Conservation (phyloP, 2,113 vertebrate species). For the Nannobrachium achirus region DNA sequence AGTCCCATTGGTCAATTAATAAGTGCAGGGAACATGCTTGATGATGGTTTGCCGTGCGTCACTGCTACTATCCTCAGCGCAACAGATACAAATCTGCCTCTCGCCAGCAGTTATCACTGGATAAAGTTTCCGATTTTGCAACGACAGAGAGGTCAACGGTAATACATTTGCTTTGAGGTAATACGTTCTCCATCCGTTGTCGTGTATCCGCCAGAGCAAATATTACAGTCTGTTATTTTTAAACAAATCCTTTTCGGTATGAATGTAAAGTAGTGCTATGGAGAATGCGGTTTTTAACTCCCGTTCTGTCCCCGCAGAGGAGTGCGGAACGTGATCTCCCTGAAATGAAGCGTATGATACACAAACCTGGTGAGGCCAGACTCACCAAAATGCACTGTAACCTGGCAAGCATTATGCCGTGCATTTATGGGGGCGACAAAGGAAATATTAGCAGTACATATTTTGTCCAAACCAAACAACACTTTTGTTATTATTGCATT, state of each 20-base stretch:
- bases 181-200: conserved; percentile 36
- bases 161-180: conserved; percentile 44
- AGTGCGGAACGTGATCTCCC: conserved; percentile 54
- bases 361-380: conserved; percentile 64
- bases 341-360: conserved; percentile 67
- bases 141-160: conserved; percentile 18
- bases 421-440: neutral
- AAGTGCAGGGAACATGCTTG: too few species aligned
- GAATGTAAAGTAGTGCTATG: conserved; percentile 46
- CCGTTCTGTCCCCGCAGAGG: conserved; percentile 50
- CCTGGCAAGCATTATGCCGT: conserved; percentile 25
- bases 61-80: neutral
- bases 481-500: too few species aligned
- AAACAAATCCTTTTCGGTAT: conserved; percentile 41
- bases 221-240: conserved; percentile 39
- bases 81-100: conserved; percentile 29
- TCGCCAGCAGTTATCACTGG: conserved; percentile 17
- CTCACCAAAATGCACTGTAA: conserved; percentile 32
- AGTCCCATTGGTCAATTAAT: too few species aligned
- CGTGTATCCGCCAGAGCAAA: conserved; percentile 30
- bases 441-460: too few species aligned
- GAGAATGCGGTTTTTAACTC: conserved; percentile 51
- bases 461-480: too few species aligned
- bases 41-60: too few species aligned
- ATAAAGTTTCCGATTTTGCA: conserved; percentile 40